Evolutionary conservation across 1,140 invertebrate genomes (phyloP).

Genomic region (Metaphire vulgaris): DNA sequence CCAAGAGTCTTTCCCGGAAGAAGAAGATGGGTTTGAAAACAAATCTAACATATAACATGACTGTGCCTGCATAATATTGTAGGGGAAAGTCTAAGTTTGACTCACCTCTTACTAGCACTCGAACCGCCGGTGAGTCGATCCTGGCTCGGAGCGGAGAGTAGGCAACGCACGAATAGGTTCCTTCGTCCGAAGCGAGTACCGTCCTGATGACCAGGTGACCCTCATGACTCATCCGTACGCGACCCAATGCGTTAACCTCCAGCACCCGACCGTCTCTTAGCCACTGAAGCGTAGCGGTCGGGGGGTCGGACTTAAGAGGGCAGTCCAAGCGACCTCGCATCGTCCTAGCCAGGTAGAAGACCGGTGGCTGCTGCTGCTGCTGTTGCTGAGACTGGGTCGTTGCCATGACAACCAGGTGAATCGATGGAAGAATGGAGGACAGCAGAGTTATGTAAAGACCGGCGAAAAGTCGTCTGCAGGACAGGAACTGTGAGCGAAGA

Average conservation of each 20-base stretch:
- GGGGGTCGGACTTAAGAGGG: neutral
- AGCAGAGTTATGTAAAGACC: neutral
- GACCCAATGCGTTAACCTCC: neutral
- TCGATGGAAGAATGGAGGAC: neutral
- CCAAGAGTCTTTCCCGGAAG: neutral
- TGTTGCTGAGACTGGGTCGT: too few relatives aligned
- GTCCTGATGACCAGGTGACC: conserved; percentile 40
- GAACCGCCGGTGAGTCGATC: neutral
- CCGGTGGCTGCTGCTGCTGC: too few relatives aligned
- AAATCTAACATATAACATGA: too few relatives aligned
- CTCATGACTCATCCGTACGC: conserved; percentile 1
- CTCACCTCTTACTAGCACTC: neutral
- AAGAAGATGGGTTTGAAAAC: neutral
- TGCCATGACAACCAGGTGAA: neutral
- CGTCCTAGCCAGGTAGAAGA: neutral
- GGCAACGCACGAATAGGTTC: conserved; percentile 87
- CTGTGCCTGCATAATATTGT: too few relatives aligned
- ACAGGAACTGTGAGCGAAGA: too few relatives aligned
- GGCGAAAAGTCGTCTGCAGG: too few relatives aligned
- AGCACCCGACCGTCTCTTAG: neutral
- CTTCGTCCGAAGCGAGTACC: conserved; percentile 57
- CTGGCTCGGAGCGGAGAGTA: conserved; percentile 63
- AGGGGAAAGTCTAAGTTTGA: neutral
- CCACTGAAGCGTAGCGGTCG: neutral
- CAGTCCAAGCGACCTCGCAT: neutral